Evolutionary conservation across 2,888 invertebrate species (phyloP).

Genomic region (Argyresthia goedartella): DNA sequence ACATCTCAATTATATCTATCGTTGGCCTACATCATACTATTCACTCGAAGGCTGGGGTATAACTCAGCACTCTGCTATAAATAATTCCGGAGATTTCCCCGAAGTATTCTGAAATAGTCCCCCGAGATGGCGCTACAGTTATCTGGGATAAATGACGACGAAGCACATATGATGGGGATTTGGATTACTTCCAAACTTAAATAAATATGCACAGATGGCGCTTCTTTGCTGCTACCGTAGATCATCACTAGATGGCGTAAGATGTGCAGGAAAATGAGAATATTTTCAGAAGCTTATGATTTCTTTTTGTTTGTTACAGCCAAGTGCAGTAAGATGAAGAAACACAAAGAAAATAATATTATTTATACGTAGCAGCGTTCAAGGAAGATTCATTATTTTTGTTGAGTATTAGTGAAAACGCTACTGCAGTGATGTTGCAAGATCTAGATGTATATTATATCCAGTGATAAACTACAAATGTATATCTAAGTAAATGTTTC

Average conservation of each 20-base stretch:
- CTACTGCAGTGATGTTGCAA: constrained; percentile 17
- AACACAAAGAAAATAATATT: constrained; percentile 10
- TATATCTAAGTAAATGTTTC: constrained; percentile 33
- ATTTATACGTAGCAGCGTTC: background rate
- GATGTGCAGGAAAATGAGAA: background rate
- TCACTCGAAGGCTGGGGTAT: too few species aligned
- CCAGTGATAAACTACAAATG: constrained; percentile 31
- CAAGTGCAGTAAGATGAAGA: constrained; percentile 40
- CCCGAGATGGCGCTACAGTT: too few species aligned
- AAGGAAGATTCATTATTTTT: constrained; percentile 24
- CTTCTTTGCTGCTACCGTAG: background rate
- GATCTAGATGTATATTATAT: constrained; percentile 11
- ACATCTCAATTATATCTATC: too few species aligned
- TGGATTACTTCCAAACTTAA: too few species aligned
- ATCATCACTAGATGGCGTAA: background rate
- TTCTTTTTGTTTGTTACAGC: constrained; percentile 32
- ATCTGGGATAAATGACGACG: too few species aligned
- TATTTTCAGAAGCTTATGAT: background rate
- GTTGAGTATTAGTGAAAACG: constrained; percentile 43
- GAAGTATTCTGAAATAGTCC: too few species aligned
- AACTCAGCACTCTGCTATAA: too few species aligned
- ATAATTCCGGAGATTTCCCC: too few species aligned
- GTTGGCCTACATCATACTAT: too few species aligned
- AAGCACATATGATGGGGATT: too few species aligned
- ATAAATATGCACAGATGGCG: background rate